A percentile compares a stretch with the other conserved stretches of the same genome.
phyloP scores from a whole-genome alignment of 64 coral and sea anemone genomes.

The Montipora foliosa region DNA sequence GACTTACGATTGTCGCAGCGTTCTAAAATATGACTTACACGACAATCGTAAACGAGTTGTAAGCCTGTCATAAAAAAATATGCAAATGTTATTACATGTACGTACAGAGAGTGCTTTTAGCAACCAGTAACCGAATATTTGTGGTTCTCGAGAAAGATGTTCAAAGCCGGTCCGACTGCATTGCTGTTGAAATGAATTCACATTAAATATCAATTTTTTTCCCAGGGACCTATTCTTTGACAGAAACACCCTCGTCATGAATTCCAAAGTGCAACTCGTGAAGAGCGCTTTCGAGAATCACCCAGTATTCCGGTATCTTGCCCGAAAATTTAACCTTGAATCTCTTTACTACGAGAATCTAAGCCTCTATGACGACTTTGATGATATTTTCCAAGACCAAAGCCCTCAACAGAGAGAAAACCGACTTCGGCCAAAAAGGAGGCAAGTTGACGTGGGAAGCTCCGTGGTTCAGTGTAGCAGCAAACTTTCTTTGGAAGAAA shows the following conservation, averaged over 20 bases:
- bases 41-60: too few species aligned
- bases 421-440: background rate
- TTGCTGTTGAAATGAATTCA: too few species aligned
- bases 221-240: too few species aligned
- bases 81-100: too few species aligned
- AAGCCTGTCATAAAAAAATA: too few species aligned
- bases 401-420: background rate
- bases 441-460: background rate
- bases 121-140: too few species aligned
- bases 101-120: too few species aligned
- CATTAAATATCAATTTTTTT: too few species aligned
- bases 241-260: background rate
- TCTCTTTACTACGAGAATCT: background rate
- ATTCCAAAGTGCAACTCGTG: constrained; percentile 23
- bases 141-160: too few species aligned
- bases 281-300: background rate
- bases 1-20: too few species aligned
- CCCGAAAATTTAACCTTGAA: constrained; percentile 13
- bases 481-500: background rate
- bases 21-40: too few species aligned
- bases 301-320: background rate
- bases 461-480: background rate
- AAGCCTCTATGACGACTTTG: background rate
- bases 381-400: background rate
- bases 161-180: too few species aligned